A percentile compares a stretch with the other conserved stretches of the same genome.
Evolutionary conservation across 2,113 vertebrate genomes (phyloP).

Genomic region (Melanerpes formicivorus): DNA sequence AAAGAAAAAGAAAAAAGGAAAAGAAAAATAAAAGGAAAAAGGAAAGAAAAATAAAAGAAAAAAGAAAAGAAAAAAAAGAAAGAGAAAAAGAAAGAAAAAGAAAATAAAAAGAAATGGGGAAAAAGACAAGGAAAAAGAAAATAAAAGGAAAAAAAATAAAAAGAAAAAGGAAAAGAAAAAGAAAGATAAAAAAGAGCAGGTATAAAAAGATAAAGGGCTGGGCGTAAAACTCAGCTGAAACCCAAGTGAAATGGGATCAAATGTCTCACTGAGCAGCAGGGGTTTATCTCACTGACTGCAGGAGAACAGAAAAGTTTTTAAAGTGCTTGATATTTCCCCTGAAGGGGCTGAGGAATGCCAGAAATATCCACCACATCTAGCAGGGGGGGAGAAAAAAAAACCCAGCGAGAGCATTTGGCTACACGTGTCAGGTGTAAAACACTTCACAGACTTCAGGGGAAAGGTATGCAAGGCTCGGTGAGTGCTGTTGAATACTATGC

Average conservation of each 20-base stretch:
- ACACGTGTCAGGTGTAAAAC: constrained; percentile 40
- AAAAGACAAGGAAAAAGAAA: not conserved
- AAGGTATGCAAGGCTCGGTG: constrained; percentile 38
- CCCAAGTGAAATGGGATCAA: not conserved
- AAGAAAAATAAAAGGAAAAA: no score
- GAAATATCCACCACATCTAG: constrained; percentile 47
- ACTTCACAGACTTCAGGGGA: constrained; percentile 55
- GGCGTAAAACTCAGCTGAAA: constrained; percentile 19
- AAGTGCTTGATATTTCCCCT: constrained; percentile 8
- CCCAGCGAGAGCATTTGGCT: constrained; percentile 4
- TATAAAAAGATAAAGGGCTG: not conserved
- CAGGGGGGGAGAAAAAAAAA: not conserved
- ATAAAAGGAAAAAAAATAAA: not conserved
- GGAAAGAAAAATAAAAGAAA: no score
- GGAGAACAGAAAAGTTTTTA: not conserved
- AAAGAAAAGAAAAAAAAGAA: no score
- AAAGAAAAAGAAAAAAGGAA: no score
- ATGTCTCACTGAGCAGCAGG: not conserved
- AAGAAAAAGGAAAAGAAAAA: no score
- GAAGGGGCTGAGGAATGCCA: constrained; percentile 59
- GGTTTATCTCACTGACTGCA: not conserved
- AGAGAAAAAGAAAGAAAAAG: not conserved
- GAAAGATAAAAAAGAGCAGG: not conserved
- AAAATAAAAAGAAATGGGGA: no score
- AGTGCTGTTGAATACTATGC: constrained; percentile 24